Evolutionary conservation across 2,888 invertebrate genomes (phyloP).

Genomic region (Horisme vitalbata): DNA sequence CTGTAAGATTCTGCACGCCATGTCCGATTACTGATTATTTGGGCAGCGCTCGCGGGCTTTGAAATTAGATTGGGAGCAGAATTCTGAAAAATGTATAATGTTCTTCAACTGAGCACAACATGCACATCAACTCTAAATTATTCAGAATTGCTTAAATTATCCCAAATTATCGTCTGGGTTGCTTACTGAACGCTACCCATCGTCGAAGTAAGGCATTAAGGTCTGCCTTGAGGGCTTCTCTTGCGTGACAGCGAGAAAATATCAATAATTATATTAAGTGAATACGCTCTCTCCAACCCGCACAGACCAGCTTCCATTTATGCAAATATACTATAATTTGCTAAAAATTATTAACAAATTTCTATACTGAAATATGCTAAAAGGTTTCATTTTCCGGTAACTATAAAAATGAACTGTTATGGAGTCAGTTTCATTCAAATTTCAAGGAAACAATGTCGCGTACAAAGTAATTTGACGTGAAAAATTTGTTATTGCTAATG

Average conservation of each 20-base stretch:
- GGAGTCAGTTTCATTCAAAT: conserved; percentile 9
- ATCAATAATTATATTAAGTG: conserved; percentile 67
- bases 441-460: conserved; percentile 11
- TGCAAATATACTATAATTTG: conserved; percentile 50
- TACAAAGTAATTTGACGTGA: conserved; percentile 3
- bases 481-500: conserved; percentile 11
- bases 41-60: conserved; percentile 48
- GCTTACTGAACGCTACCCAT: conserved; percentile 62
- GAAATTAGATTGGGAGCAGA: conserved; percentile 33
- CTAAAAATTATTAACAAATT: conserved; percentile 35
- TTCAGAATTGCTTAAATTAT: conserved; percentile 76
- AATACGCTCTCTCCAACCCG: conserved; percentile 53
- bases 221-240: conserved; percentile 47
- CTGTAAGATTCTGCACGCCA: conserved; percentile 22
- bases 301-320: conserved; percentile 47
- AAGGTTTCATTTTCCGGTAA: conserved; percentile 11
- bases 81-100: conserved; percentile 62
- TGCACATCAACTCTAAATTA: conserved; percentile 71
- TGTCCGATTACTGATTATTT: conserved; percentile 31
- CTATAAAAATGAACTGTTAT: conserved; percentile 10
- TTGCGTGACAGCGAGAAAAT: conserved; percentile 76
- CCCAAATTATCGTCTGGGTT: conserved; percentile 71
- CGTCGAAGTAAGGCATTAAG: conserved; percentile 57
- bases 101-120: conserved; percentile 61
- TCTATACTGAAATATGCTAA: conserved; percentile 22